A percentile compares a stretch with the other conserved stretches of the same genome.
Evolutionary conservation across 2,888 invertebrate genomes (phyloP).

Genomic region (Polymixis flavicincta): DNA sequence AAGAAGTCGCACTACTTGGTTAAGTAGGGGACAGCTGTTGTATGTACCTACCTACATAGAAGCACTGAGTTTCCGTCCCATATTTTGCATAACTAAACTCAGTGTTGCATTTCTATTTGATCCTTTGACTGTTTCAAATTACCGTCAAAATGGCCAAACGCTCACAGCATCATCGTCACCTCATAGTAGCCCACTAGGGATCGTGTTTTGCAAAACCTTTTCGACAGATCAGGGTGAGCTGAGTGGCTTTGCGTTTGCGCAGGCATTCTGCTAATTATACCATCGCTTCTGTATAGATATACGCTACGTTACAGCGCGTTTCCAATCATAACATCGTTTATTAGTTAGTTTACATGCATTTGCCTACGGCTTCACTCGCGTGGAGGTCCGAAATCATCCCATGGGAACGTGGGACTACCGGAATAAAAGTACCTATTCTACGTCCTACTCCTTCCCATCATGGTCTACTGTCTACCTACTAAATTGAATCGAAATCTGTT

Average conservation of each 20-base stretch:
- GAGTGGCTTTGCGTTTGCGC: slow-evolving; percentile 65
- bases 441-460: not conserved
- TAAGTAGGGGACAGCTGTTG: slow-evolving; percentile 24
- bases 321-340: not conserved
- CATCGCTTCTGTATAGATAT: slow-evolving; percentile 6
- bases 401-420: too few relatives aligned
- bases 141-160: not conserved
- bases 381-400: not conserved
- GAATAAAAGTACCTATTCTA: not conserved
- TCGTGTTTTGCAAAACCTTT: slow-evolving; percentile 75
- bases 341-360: too few relatives aligned
- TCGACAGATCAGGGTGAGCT: slow-evolving; percentile 74
- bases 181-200: slow-evolving; percentile 35
- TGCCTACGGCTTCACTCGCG: not conserved
- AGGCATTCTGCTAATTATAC: slow-evolving; percentile 59
- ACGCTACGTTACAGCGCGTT: slow-evolving; percentile 9
- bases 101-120: too few relatives aligned
- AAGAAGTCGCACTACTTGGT: slow-evolving; percentile 2
- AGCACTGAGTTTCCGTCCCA: not conserved
- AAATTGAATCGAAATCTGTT: not conserved
- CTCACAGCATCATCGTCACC: not conserved
- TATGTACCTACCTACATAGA: too few relatives aligned
- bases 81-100: too few relatives aligned
- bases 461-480: not conserved
- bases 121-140: too few relatives aligned